phyloP scores from a whole-genome alignment of 1,140 invertebrate genomes.

The Panulirus ornatus region DNA sequence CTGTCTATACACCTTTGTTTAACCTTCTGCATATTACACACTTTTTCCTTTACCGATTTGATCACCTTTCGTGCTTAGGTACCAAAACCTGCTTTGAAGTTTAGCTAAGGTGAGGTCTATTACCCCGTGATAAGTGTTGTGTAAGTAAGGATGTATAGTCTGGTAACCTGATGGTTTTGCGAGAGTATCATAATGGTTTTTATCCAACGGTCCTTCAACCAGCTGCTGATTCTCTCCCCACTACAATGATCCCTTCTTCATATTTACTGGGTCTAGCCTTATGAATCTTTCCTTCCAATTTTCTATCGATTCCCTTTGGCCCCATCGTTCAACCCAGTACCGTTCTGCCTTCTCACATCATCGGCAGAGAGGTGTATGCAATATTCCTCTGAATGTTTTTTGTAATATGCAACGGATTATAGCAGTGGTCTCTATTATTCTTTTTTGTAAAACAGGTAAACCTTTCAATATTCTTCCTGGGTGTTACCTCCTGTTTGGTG shows the following conservation, averaged over 20 bases:
- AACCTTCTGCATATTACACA: too few species aligned
- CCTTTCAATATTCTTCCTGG: not conserved
- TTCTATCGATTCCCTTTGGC: not conserved
- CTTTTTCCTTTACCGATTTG: too few species aligned
- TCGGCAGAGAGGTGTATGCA: not conserved
- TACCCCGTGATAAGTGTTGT: too few species aligned
- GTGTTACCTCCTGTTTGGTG: not conserved
- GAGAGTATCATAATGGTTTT: too few species aligned
- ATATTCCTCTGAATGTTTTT: not conserved
- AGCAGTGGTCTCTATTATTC: constrained; percentile 23
- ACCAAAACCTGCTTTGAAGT: too few species aligned
- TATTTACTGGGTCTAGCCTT: constrained; percentile 11
- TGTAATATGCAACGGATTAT: not conserved
- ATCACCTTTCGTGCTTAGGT: too few species aligned
- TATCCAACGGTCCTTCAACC: not conserved
- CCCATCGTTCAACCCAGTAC: not conserved
- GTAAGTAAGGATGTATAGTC: too few species aligned
- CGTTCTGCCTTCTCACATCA: not conserved
- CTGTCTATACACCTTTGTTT: too few species aligned
- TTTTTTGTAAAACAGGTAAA: constrained; percentile 16
- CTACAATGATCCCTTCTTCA: constrained; percentile 16
- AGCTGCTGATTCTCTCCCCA: constrained; percentile 35
- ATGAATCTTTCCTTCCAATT: too few species aligned
- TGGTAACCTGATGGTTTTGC: too few species aligned
- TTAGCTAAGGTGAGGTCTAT: too few species aligned